phyloP scores from a whole-genome alignment of 2,888 invertebrate species.

The Idaea aversata region DNA sequence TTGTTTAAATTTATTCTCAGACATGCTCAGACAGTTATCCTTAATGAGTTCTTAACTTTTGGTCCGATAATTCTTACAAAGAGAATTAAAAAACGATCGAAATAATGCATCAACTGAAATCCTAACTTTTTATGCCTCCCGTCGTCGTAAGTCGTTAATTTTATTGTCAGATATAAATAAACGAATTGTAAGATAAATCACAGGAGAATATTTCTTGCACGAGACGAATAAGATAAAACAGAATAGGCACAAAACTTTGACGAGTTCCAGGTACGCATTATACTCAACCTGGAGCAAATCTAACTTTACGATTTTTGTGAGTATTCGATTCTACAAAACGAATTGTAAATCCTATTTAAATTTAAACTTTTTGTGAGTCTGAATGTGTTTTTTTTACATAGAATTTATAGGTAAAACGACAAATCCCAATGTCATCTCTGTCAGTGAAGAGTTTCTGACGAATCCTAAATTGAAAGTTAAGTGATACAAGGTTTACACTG shows the following conservation, averaged over 20 bases:
- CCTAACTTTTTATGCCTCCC: conserved; percentile 40
- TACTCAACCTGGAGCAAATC: conserved; percentile 22
- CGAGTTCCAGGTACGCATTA: conserved; percentile 32
- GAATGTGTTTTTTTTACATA: not conserved
- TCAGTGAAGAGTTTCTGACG: not conserved
- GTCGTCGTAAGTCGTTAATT: conserved; percentile 45
- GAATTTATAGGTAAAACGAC: not conserved
- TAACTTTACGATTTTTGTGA: not conserved
- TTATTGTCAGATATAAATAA: conserved; percentile 51
- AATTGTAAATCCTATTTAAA: not conserved
- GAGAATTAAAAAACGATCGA: conserved; percentile 26
- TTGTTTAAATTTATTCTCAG: conserved; percentile 28
- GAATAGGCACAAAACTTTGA: conserved; percentile 35
- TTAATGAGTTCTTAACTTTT: conserved; percentile 23
- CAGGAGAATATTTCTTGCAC: conserved; percentile 32
- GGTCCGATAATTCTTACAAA: conserved; percentile 27
- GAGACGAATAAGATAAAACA: conserved; percentile 36
- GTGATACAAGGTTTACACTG: conserved; percentile 7
- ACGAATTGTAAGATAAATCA: conserved; percentile 46
- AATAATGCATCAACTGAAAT: conserved; percentile 36
- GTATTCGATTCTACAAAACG: not conserved
- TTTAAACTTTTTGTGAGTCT: not conserved
- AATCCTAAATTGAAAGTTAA: conserved; percentile 11
- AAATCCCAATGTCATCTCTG: not conserved
- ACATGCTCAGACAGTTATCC: conserved; percentile 24